Evolutionary conservation across 2,888 invertebrate genomes (phyloP).

Genomic region (Dryobota labecula): DNA sequence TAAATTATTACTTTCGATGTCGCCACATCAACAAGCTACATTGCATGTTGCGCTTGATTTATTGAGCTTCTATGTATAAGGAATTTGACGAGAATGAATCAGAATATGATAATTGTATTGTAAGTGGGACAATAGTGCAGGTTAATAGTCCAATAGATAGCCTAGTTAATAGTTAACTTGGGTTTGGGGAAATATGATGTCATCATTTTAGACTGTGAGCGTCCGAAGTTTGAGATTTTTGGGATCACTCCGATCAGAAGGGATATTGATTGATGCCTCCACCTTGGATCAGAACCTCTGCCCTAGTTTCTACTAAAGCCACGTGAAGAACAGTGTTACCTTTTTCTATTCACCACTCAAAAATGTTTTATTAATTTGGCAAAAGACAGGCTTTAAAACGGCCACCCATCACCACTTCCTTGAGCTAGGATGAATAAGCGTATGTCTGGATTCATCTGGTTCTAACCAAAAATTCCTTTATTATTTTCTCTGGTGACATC

Average conservation of each 20-base stretch:
- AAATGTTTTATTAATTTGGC: not conserved
- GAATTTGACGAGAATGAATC: conserved; percentile 32
- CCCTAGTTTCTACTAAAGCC: too few relatives aligned
- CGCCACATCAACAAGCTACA: conserved; percentile 8
- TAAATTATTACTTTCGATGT: conserved; percentile 21
- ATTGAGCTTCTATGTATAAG: conserved; percentile 23
- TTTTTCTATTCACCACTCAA: not conserved
- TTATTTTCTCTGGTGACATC: conserved; percentile 23
- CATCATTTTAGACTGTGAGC: conserved; percentile 1
- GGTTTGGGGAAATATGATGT: conserved; percentile 24
- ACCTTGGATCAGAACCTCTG: not conserved
- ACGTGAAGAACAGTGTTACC: not conserved
- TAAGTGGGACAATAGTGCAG: conserved; percentile 28
- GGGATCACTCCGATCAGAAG: not conserved
- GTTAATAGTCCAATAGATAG: conserved; percentile 30
- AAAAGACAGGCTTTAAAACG: not conserved
- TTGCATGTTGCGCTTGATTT: conserved; percentile 18
- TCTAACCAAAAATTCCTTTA: not conserved
- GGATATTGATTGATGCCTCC: not conserved
- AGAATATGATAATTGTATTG: conserved; percentile 26
- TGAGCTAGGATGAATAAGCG: not conserved
- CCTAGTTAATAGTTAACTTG: conserved; percentile 8
- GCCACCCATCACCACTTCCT: too few relatives aligned
- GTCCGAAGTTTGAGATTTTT: not conserved
- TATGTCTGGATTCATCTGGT: not conserved